Conservation (phyloP, 2,888 invertebrate species). For the Catocala nupta region DNA sequence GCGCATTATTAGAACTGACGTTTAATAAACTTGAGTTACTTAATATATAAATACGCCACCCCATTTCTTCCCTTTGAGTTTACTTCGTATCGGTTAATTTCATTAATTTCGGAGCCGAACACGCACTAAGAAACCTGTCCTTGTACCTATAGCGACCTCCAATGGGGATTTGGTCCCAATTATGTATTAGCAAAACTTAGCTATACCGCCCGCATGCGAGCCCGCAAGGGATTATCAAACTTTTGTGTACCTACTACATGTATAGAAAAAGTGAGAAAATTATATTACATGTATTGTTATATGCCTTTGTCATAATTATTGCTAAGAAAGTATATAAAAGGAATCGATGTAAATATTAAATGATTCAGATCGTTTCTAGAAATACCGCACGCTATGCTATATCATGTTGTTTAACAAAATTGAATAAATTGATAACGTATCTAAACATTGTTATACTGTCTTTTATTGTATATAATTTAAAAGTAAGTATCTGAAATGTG, state of each 20-base stretch:
- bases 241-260: slow-evolving; percentile 41
- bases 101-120: slow-evolving; percentile 81
- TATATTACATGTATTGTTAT: not conserved
- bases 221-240: slow-evolving; percentile 67
- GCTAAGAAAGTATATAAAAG: too few relatives aligned
- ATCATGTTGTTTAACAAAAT: too few relatives aligned
- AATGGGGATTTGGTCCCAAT: slow-evolving; percentile 84
- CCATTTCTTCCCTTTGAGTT: slow-evolving; percentile 63
- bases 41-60: slow-evolving; percentile 58
- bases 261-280: slow-evolving; percentile 7
- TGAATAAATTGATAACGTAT: too few relatives aligned
- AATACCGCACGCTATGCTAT: too few relatives aligned
- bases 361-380: too few relatives aligned
- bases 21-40: slow-evolving; percentile 54
- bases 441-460: too few relatives aligned
- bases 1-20: slow-evolving; percentile 53
- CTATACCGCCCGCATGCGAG: slow-evolving; percentile 71
- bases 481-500: too few relatives aligned
- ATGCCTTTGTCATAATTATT: not conserved
- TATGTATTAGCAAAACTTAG: slow-evolving; percentile 82
- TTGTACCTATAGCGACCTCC: slow-evolving; percentile 72
- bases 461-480: too few relatives aligned
- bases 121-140: slow-evolving; percentile 81
- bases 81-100: slow-evolving; percentile 80
- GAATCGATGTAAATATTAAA: too few relatives aligned